These are phyloP conservation scores for Seladonia tumulorum DNA, from an alignment of 2,888 invertebrate genomes.

Conservation along the genomic window DNA sequence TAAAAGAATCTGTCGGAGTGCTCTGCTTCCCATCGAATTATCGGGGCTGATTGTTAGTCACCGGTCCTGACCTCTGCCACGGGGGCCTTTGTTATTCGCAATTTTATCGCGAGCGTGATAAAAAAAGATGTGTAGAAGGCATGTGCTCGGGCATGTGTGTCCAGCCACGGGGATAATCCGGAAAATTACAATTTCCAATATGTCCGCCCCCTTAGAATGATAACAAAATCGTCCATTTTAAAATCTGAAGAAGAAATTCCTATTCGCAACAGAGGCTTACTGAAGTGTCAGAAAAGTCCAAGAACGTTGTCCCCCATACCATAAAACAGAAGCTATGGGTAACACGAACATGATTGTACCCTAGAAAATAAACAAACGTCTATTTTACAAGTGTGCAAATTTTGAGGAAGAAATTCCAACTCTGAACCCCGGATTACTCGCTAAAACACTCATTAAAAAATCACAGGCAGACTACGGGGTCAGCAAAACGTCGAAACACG, in stretches of 20 bases:
- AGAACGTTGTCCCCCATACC: too few species aligned
- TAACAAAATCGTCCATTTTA: neutral
- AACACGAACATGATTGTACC: too few species aligned
- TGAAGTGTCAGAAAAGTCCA: too few species aligned
- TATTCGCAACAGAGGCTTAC: too few species aligned
- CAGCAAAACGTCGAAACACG: neutral
- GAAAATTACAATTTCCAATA: neutral
- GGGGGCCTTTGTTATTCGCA: constrained; percentile 35
- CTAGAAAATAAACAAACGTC: too few species aligned
- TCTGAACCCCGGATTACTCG: too few species aligned
- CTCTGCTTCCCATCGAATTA: constrained; percentile 34
- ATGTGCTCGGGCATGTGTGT: neutral
- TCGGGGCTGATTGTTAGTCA: constrained; percentile 47
- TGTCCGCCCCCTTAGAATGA: neutral
- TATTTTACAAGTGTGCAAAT: too few species aligned
- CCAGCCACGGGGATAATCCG: constrained; percentile 24
- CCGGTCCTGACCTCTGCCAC: constrained; percentile 47
- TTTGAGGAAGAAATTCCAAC: too few species aligned
- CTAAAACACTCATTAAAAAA: too few species aligned
- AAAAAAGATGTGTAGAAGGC: neutral
- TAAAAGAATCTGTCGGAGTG: neutral
- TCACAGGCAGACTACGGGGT: too few species aligned
- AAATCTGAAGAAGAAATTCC: too few species aligned
- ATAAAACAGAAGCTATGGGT: too few species aligned
- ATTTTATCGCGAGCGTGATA: constrained; percentile 47